Base-by-base conservation (phyloP, 2,888 invertebrate genomes). In the Antheraea yamamai region DNA sequence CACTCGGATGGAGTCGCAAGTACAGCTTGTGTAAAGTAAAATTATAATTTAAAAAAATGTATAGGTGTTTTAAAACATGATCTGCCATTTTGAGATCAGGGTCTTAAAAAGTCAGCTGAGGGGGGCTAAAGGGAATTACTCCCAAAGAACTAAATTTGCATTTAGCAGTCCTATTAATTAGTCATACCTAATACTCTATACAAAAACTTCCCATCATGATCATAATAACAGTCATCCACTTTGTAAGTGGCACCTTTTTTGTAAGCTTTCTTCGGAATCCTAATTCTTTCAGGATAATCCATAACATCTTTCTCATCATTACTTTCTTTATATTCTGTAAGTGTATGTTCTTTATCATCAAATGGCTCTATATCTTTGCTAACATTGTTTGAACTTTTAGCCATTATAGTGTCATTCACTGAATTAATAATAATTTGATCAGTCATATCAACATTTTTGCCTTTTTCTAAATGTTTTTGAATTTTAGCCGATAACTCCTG, bases 191-290 rank as follows among this genome's bases (percentile, higher is more conserved):
- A 96, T 72, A 97, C 97, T 84, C 97, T 95, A 87, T 97, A 98
- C 75, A 98, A 93, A 92, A 98, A 97, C 86, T 94, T 95, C 0
- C 98, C 98, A 93, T 97, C 97, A 87, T 96, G 95, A 85, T 97
- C 97, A 89, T 98, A 98, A 87, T 96, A 98, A 82, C 97, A 97
- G 89, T 98, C 97, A 79, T 97, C 96, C 0, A 97, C 94, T 91
- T 96, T 97, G 85, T 97, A 98, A 14, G 96, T 96, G 70, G 95
- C 96, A 47, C 96, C 97, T 83, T 88, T 90, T 80, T 96, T 96
- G 80, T 95, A 95, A 58, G 96, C 92, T 74, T 96, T 95, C 81
- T 95, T 95, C 6, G 98, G 97, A 78, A 98, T 97, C 80, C 94
- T 94, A 78, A 98, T 97, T 83, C 93, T 94, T 78, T 96, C 95